These are phyloP conservation scores for Drosophila sordidula DNA, from an alignment of 2,888 invertebrate species.

Conservation along the genomic window DNA sequence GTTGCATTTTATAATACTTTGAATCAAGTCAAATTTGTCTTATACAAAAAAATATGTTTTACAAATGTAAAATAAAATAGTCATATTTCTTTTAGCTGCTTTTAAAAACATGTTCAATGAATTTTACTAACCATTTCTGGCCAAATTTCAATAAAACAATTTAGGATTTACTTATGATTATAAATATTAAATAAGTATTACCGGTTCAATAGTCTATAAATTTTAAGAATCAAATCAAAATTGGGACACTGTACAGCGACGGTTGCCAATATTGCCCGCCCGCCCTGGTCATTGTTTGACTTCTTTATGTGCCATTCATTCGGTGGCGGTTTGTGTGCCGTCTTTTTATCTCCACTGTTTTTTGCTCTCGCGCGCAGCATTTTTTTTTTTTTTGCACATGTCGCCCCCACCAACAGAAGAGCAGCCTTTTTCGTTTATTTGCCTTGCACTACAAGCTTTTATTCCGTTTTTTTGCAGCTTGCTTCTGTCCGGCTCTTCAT, in stretches of 20 bases:
- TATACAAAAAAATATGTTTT: too few species aligned
- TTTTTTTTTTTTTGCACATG: slow-evolving; percentile 48
- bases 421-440: slow-evolving; percentile 56
- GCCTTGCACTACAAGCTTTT: slow-evolving; percentile 38
- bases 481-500: slow-evolving; percentile 53
- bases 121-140: too few species aligned
- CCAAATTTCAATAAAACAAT: too few species aligned
- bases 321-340: slow-evolving; percentile 67
- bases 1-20: too few species aligned
- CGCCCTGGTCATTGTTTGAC: slow-evolving; percentile 45
- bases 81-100: too few species aligned
- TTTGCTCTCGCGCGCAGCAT: slow-evolving; percentile 60
- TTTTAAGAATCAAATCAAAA: not conserved
- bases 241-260: slow-evolving; percentile 44
- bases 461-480: slow-evolving; percentile 41
- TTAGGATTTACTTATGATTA: too few species aligned
- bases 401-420: slow-evolving; percentile 37
- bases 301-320: slow-evolving; percentile 77
- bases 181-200: not conserved
- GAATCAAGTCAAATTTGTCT: not conserved
- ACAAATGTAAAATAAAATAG: too few species aligned
- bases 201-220: not conserved
- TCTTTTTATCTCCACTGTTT: slow-evolving; percentile 66
- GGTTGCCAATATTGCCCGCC: slow-evolving; percentile 52
- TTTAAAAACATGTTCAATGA: too few species aligned